These are phyloP conservation scores for Hyperopisus bebe DNA, from an alignment of 2,113 vertebrate species.

Conservation along the genomic window DNA sequence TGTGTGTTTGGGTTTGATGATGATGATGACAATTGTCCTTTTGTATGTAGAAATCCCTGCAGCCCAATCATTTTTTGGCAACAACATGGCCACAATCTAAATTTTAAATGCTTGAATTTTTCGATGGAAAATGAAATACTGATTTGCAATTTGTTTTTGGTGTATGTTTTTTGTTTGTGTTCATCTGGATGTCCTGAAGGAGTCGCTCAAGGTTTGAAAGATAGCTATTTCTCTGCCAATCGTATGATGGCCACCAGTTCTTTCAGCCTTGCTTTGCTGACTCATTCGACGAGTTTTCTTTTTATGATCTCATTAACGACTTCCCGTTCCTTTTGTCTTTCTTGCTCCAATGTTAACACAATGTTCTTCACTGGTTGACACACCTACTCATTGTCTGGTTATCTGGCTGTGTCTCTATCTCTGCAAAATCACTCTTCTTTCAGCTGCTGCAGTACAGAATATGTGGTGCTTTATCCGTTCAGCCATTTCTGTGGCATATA, in stretches of 20 bases:
- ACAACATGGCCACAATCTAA: not conserved
- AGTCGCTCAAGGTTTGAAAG: conserved; percentile 87
- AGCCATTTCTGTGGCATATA: not conserved
- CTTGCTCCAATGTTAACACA: not conserved
- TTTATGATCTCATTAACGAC: not conserved
- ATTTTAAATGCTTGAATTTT: not conserved
- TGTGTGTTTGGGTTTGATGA: not conserved
- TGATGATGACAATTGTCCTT: not conserved
- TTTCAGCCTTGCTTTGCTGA: not conserved
- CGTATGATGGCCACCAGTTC: not conserved
- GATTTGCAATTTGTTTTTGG: conserved; percentile 2
- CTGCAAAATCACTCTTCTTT: not conserved
- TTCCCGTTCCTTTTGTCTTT: not conserved
- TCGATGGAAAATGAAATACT: not conserved
- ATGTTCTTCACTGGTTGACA: not conserved
- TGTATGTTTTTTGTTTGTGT: conserved; percentile 37
- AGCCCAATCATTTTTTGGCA: not conserved
- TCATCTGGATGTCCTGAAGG: conserved; percentile 68
- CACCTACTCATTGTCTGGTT: not conserved
- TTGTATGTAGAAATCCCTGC: not conserved
- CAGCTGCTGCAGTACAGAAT: not conserved
- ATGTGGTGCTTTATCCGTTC: not conserved
- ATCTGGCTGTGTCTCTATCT: not conserved
- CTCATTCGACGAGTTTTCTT: not conserved
- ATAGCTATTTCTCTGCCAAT: conserved; percentile 20